Base-by-base conservation (phyloP, 2,888 invertebrate genomes). In the Melieria picta region DNA sequence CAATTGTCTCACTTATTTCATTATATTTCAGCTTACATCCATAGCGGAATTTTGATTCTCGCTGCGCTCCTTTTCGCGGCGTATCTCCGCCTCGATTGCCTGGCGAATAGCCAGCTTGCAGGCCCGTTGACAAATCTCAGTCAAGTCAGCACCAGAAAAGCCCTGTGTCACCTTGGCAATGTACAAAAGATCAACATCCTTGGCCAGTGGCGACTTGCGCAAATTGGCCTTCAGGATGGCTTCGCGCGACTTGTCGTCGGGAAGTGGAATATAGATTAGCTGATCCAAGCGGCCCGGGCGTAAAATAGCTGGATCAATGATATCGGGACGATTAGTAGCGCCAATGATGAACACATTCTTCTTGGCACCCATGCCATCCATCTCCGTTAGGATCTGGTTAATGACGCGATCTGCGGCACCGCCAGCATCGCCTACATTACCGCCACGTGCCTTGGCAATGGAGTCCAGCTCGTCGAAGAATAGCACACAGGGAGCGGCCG, bases 361-460 rank as follows among this genome's bases (percentile, higher is more conserved):
- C 90, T 99, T 99, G 47, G 98, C 95, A 52, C 97, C 97, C 99
- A 99, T 99, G 82, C 99, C 99, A 87, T 99, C 99, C 99, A 99
- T 99, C 90, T 99, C 99, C 1, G 99, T 99, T 71, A 99, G 91
- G 83, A 99, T 97, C 90, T 99, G 99, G 89, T 99, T 99, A 87
- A 99, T 99, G 74, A 99, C 99, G 78, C 99, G 91, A 89, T 99
- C 99, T 3, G 99, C 98, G 56, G 99, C 99, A 58, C 87, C 87
- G 79, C 99, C 98, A 58, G 98, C 99, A 89, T 99, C 99, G 43
- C 99, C 98, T 72, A 95, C 94, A 81, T 93, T 96, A 45, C 98
- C 99, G 78, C 99, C 99, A 87, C 99, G 93, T 4, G 99, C 95
- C 89, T 99, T 99, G 43, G 99, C 99, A 87, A 99, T 99, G 6